Base-by-base conservation (phyloP, 2,888 invertebrate species). In the Melinaea menophilus region DNA sequence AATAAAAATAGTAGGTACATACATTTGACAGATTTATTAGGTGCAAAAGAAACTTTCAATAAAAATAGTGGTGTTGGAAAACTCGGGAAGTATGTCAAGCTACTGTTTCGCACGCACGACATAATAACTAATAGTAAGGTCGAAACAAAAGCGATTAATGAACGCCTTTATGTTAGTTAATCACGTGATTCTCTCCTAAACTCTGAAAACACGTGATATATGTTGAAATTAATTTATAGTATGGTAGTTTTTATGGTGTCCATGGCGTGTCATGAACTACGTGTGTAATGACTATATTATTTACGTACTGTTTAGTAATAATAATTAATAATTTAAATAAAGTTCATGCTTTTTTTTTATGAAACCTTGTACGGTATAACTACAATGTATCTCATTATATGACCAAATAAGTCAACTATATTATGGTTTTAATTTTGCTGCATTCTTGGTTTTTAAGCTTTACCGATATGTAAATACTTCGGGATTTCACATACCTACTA, bases 101-200 rank as follows among this genome's bases (percentile, higher is more conserved):
- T 22, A 31, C 31, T 31, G 51, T 51, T 51, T 51, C 31, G 31
- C 51, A 51, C 51, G 51, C 51, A 51, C 31, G 2, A 11, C 22
- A 7, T 9, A 9, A 51, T 41, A 41, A 2, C 9, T 7, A 41
- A 9, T 9, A 51, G 11, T 31, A 31, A 51, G 31, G 62, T 55
- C 62, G 34, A 61, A 63, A 67, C 65, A 62, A 65, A 65, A 63
- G 58, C 65, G n/a, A 65, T 65, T 55, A 45, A 22, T 9, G 22
- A 22, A 22, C 22, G 41, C 56, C 55, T 65, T 65, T 67, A 67
- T 65, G 46, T 54, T 51, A 33, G 35, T 35, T 5, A 41, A 59
- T 34, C 65, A 67, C 65, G 67, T 57, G 48, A 63, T 13, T 59
- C 46, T 48, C 4, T 2, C n/a, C 1, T 51, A 51, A 51, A 31